Evolutionary conservation across 1,140 invertebrate species (phyloP).

Genomic region (Anastatus disparis): DNA sequence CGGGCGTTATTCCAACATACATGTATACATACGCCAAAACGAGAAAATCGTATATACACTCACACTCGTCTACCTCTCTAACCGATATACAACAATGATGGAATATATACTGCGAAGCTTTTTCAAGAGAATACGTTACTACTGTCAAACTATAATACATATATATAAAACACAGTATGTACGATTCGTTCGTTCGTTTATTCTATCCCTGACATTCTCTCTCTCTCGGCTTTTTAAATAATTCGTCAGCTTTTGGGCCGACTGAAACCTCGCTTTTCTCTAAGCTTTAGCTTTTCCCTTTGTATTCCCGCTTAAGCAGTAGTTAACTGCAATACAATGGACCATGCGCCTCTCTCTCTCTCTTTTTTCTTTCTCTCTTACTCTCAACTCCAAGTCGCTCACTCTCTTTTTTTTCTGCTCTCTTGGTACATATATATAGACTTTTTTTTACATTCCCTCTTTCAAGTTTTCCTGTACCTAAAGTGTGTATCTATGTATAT

Average conservation of each 20-base stretch:
- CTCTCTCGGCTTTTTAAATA: conserved; percentile 13
- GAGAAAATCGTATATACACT: background rate
- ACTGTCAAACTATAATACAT: too few species aligned
- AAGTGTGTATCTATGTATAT: too few species aligned
- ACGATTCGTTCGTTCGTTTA: too few species aligned
- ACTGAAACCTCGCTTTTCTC: too few species aligned
- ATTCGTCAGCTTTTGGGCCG: background rate
- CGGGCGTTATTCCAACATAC: conserved; percentile 6
- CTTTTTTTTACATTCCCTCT: conserved; percentile 34
- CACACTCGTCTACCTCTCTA: background rate
- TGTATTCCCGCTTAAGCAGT: conserved; percentile 44
- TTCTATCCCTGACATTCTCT: background rate
- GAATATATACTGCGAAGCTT: too few species aligned
- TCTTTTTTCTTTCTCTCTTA: background rate
- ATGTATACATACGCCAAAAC: background rate
- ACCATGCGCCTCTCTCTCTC: too few species aligned
- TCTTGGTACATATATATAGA: too few species aligned
- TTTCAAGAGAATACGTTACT: too few species aligned
- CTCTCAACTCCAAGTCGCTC: too few species aligned
- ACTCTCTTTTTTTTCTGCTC: background rate
- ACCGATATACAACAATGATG: background rate
- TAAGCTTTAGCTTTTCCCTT: conserved; percentile 24
- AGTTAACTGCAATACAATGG: conserved; percentile 48
- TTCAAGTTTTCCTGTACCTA: too few species aligned
- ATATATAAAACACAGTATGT: too few species aligned